phyloP scores from a whole-genome alignment of 1,140 invertebrate species.

The Bombus vancouverensis region DNA sequence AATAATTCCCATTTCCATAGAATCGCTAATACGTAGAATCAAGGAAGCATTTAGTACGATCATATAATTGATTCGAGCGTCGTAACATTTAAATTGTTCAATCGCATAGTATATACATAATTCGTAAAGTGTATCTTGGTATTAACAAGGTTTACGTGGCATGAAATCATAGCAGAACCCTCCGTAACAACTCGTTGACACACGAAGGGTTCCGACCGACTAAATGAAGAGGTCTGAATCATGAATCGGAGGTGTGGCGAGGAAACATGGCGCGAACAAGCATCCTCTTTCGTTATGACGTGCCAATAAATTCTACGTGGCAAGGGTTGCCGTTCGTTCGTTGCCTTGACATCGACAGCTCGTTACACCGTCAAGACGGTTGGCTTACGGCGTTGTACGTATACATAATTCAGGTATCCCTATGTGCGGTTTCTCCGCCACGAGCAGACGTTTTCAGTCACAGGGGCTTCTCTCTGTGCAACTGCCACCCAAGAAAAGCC shows the following conservation, averaged over 20 bases:
- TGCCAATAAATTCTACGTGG: conserved; percentile 41
- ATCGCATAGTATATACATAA: neutral
- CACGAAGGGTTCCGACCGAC: neutral
- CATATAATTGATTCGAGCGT: neutral
- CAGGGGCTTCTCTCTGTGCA: conserved; percentile 33
- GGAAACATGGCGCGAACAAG: conserved; percentile 35
- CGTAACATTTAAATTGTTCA: neutral
- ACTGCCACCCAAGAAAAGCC: conserved; percentile 4
- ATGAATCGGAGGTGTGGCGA: neutral
- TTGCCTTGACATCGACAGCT: conserved; percentile 54
- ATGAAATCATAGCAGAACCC: conserved; percentile 8
- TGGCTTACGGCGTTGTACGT: conserved; percentile 27
- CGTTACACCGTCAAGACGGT: conserved; percentile 46
- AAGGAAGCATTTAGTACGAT: neutral
- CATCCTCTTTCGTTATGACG: conserved; percentile 51
- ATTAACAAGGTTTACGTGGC: neutral
- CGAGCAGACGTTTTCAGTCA: conserved; percentile 38
- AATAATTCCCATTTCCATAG: too few species aligned
- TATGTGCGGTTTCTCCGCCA: conserved; percentile 39
- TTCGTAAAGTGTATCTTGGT: neutral
- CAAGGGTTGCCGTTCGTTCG: conserved; percentile 26
- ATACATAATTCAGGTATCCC: conserved; percentile 56
- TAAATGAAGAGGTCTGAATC: conserved; percentile 53
- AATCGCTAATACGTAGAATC: neutral
- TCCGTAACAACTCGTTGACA: conserved; percentile 36